Percentiles rank a stretch among this genome's conserved stretches.
These are phyloP conservation scores for Tautogolabrus adspersus DNA, from an alignment of 2,113 vertebrate genomes.

Conservation along the genomic window DNA sequence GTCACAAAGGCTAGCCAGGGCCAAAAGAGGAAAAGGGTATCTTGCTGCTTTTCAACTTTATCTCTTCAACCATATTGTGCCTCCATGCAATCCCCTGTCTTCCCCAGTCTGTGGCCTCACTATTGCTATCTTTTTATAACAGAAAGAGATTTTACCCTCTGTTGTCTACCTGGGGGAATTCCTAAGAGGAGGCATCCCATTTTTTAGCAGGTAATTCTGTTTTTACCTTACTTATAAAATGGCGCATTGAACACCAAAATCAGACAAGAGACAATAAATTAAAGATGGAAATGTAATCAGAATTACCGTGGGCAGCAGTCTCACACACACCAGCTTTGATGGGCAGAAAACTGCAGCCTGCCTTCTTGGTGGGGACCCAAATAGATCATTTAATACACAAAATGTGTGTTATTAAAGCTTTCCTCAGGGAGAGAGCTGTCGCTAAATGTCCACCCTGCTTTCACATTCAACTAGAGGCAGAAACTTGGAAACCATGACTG, in stretches of 20 bases:
- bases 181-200: constrained; percentile 38
- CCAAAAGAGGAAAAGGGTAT: constrained; percentile 49
- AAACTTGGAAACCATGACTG: constrained; percentile 52
- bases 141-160: constrained; percentile 54
- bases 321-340: constrained; percentile 23
- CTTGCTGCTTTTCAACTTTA: constrained; percentile 64
- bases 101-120: constrained; percentile 49
- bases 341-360: constrained; percentile 26
- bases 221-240: constrained; percentile 8
- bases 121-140: constrained; percentile 54
- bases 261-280: constrained; percentile 35
- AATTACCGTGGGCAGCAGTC: constrained; percentile 46
- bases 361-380: constrained; percentile 52
- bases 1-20: constrained; percentile 39
- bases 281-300: constrained; percentile 43
- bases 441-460: constrained; percentile 43
- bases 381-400: constrained; percentile 60
- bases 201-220: constrained; percentile 47
- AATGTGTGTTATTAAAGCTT: constrained; percentile 58
- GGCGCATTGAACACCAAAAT: constrained; percentile 29
- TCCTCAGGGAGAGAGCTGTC: constrained; percentile 43
- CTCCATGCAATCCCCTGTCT: constrained; percentile 54
- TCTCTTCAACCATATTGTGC: constrained; percentile 65
- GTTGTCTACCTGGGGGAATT: constrained; percentile 47
- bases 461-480: constrained; percentile 36